Percentiles rank a stretch among this genome's conserved stretches.
Conservation (phyloP, 2,113 vertebrate genomes). For the Syngnathus scovelli region DNA sequence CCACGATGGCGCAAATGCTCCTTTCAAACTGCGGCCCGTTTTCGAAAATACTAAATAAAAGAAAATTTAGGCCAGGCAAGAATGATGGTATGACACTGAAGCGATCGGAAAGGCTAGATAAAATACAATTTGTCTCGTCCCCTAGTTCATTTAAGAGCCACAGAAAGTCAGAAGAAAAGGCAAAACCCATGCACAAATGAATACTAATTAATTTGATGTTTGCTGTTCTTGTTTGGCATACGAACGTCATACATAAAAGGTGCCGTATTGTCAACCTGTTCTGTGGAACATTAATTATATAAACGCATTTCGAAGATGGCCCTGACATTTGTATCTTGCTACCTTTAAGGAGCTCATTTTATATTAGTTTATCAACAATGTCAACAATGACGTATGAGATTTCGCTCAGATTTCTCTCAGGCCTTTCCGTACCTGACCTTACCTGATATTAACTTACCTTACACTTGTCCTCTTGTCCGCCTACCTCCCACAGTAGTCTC, state of each 20-base stretch:
- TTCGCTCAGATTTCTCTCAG: no score
- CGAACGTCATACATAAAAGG: background rate
- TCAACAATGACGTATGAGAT: no score
- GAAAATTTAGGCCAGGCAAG: no score
- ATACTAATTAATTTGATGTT: background rate
- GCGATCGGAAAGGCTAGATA: background rate
- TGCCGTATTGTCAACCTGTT: background rate
- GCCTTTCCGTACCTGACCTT: no score
- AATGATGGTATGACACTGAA: background rate
- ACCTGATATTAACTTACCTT: background rate
- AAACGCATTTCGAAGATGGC: background rate
- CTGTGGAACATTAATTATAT: background rate
- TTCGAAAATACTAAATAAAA: no score
- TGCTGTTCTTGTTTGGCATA: background rate
- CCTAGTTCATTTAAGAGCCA: background rate
- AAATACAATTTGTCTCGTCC: background rate
- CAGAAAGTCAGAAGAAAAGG: background rate
- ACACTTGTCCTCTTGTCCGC: constrained; percentile 59
- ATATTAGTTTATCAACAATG: no score
- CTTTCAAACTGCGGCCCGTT: no score
- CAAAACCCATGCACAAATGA: background rate
- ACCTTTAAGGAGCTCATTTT: no score
- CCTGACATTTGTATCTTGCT: background rate
- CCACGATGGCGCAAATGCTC: no score
- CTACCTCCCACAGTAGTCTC: constrained; percentile 8